Base-by-base conservation (phyloP, 2,797 vertebrate species). In the Fistularia tabacaria region DNA sequence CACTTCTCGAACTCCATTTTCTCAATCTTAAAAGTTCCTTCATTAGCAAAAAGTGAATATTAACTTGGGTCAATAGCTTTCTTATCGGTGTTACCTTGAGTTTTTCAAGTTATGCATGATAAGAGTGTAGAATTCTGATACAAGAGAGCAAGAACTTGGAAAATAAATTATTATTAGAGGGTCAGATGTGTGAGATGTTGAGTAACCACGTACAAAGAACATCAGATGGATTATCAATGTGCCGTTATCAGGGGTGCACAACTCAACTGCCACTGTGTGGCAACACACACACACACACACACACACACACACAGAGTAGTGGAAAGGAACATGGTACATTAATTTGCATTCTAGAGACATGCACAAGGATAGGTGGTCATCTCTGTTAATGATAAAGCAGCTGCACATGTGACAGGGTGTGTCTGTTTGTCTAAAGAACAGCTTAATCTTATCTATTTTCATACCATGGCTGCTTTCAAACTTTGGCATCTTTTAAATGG, bases 221-320 rank as follows among this genome's bases (percentile, higher is more conserved):
- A 70, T 54, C 36, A 64, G 38, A 62, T 71, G 39, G 54, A 64
- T 68, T 41, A 65, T 76, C 71, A 81, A 69, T 74, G 71, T 38
- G 59, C 60, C 75, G 67, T 57, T 69, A 77, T 38, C 7, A 13
- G 46, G 44, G 54, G 10, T 10, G 10, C 11, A 54, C 49, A 62
- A 51, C 58, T 62, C 36, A 50, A 15, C 38, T 53, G 50, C 54
- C 46, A 7, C 36, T 47, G 3, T 25, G 10, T 10, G 12, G 15
- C 38, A 57, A 47, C 11, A 47, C 45, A 39, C 14, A 54, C 10
- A 41, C 13, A 40, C 45, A 46, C 10, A 45, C 36, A 25, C 25
- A 25, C 25, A 25, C 25, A 25, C 25, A 10, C 25, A 25, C 25
- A 25, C 25, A 25, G 25, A 5, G 25, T 25, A 25, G 25, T 25